These are phyloP conservation scores for Campaea margaritaria DNA, from an alignment of 2,888 invertebrate species.

Conservation along the genomic window DNA sequence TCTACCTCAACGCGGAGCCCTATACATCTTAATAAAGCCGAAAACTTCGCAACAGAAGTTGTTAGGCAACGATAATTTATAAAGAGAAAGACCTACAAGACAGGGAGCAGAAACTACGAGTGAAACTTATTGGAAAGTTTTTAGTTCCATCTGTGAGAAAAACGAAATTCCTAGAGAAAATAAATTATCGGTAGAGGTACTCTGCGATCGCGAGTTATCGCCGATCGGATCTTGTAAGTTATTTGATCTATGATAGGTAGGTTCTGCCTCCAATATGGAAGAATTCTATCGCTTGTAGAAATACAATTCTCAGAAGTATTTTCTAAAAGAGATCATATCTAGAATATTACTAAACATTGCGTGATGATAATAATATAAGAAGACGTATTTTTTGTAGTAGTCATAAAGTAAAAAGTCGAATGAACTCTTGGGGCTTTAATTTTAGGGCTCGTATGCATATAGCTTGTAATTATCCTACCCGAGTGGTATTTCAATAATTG, in stretches of 20 bases:
- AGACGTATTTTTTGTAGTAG: no score
- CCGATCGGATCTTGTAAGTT: slow-evolving; percentile 16
- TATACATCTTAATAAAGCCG: slow-evolving; percentile 33
- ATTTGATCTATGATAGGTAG: slow-evolving; percentile 26
- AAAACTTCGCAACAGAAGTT: slow-evolving; percentile 31
- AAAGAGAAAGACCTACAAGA: slow-evolving; percentile 35
- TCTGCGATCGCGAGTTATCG: slow-evolving; percentile 20
- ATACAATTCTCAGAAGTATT: background rate
- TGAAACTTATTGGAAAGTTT: slow-evolving; percentile 42
- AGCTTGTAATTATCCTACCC: no score
- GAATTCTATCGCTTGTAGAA: slow-evolving; percentile 1
- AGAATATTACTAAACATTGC: no score
- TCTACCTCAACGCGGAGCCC: background rate
- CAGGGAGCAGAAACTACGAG: slow-evolving; percentile 30
- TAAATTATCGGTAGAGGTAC: slow-evolving; percentile 43
- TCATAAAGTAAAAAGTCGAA: no score
- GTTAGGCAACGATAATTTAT: slow-evolving; percentile 34
- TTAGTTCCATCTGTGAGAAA: slow-evolving; percentile 36
- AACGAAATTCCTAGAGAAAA: slow-evolving; percentile 38
- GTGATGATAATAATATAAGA: no score
- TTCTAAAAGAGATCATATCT: background rate
- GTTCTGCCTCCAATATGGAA: slow-evolving; percentile 12
- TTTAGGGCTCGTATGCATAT: no score
- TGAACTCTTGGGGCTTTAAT: no score
- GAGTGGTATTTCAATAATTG: no score